Conservation (phyloP, 2,888 invertebrate genomes). For the Congeria kusceri region DNA sequence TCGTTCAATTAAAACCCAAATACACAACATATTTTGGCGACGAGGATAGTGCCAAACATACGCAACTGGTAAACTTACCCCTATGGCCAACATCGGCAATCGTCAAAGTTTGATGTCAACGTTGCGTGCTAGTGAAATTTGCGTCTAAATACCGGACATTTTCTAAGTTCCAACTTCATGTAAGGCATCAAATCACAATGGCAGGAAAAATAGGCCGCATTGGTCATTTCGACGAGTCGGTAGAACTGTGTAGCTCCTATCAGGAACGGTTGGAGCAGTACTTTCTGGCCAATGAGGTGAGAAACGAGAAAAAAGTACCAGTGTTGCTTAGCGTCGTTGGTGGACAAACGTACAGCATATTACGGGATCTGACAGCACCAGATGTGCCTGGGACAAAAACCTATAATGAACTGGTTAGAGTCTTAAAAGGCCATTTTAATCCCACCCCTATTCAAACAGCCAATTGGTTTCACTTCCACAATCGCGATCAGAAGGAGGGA, state of each 20-base stretch:
- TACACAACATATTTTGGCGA: no score
- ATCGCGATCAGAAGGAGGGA: conserved; percentile 15
- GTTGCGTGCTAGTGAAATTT: no score
- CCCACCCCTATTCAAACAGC: conserved; percentile 13
- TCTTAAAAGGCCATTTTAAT: conserved; percentile 8
- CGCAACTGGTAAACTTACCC: no score
- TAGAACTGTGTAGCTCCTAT: conserved; percentile 8
- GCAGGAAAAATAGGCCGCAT: conserved; percentile 17
- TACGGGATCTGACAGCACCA: conserved; percentile 18
- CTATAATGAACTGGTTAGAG: neutral
- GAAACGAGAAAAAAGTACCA: conserved; percentile 11
- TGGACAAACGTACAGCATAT: neutral
- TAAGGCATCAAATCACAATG: conserved; percentile 12
- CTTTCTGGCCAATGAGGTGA: conserved; percentile 7
- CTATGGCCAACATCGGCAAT: no score
- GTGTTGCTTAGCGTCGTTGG: conserved; percentile 22
- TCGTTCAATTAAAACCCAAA: no score
- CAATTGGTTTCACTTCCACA: conserved; percentile 16
- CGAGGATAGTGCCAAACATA: no score
- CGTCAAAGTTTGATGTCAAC: no score
- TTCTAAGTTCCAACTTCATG: no score
- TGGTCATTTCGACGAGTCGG: conserved; percentile 9
- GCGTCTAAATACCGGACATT: no score
- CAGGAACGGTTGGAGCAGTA: conserved; percentile 14
- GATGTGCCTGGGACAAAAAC: conserved; percentile 16